phyloP scores from a whole-genome alignment of 2,888 invertebrate species.

The Kryphioiulus occultus region DNA sequence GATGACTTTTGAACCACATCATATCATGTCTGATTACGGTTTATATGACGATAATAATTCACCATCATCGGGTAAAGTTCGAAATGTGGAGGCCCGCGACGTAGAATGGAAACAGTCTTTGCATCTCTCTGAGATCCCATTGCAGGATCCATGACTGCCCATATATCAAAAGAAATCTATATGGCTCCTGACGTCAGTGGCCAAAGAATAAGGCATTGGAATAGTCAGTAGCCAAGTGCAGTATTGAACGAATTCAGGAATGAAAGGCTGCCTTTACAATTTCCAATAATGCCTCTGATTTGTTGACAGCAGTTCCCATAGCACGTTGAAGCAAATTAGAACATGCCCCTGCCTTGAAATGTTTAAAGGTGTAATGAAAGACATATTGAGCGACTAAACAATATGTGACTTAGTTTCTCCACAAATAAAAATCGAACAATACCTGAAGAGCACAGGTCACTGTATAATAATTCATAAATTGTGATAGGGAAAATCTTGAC shows the following conservation, averaged over 20 bases:
- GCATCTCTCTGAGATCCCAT: neutral
- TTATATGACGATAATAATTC: neutral
- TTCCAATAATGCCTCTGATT: neutral
- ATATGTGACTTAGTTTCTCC: too few species aligned
- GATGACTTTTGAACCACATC: neutral
- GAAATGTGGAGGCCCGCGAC: neutral
- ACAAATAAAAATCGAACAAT: too few species aligned
- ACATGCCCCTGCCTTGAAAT: neutral
- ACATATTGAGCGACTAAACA: neutral
- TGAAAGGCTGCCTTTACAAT: neutral
- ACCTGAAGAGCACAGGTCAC: too few species aligned
- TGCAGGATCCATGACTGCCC: neutral
- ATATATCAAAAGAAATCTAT: slow-evolving; percentile 17
- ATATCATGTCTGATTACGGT: neutral
- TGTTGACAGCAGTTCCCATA: neutral
- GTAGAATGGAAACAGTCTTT: neutral
- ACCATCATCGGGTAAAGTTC: neutral
- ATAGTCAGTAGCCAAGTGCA: neutral
- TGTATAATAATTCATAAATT: too few species aligned
- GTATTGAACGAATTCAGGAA: neutral
- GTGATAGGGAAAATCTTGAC: too few species aligned
- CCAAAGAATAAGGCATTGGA: neutral
- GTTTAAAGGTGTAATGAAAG: neutral
- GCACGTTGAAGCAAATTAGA: neutral
- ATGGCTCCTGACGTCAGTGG: neutral